Evolutionary conservation across 2,797 vertebrate genomes (phyloP), one percentile per base, ranked within the genome.

Genomic region (Carduelis carduelis): DNA sequence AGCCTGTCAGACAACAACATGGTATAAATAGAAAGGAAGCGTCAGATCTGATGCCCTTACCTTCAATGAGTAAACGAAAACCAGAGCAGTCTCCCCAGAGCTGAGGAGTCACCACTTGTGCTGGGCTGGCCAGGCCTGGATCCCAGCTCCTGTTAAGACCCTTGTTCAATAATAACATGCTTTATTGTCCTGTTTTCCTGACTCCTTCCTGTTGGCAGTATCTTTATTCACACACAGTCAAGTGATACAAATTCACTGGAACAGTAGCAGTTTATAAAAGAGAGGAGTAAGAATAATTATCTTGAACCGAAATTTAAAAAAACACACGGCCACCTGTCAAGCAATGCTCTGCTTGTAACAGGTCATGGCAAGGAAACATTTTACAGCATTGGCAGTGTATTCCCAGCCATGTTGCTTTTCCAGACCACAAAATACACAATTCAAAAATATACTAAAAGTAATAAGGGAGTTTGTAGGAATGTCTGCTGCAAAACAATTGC

Each of bases 401-500:
- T 49, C 43, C 50, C 66, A 86, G 56, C 39, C 72, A 44, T 18
- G 66, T 30, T 93, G 76, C 63, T 90, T 64, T 85, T 78, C 46
- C 50, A 89, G 75, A 87, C 53, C 52, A 81, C 55, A 93, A 94
- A 77, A 84, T 68, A 63, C 44, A 92, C 43, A 61, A 52, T 85
- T 93, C 14, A 91, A 96, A 92, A 93, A 94, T 71, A 89, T 6
- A 85, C 71, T 72, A 61, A 37, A 85, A 70, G 39, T 60, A 87
- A 16, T 64, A 89, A 83, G 0, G 1, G 82, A 91, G 39, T 71
- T 82, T 87, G 66, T 95, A 94, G 71, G 87, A 88, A 89, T 30
- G 26, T 79, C 66, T 95, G 90, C 94, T 81, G 93, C 91, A 96
- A 86, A 92, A 90, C 44, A 63, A 89, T 93, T 96, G 91, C 93